Evolutionary conservation across 2,888 invertebrate species (phyloP).

Genomic region (Myathropa florea): DNA sequence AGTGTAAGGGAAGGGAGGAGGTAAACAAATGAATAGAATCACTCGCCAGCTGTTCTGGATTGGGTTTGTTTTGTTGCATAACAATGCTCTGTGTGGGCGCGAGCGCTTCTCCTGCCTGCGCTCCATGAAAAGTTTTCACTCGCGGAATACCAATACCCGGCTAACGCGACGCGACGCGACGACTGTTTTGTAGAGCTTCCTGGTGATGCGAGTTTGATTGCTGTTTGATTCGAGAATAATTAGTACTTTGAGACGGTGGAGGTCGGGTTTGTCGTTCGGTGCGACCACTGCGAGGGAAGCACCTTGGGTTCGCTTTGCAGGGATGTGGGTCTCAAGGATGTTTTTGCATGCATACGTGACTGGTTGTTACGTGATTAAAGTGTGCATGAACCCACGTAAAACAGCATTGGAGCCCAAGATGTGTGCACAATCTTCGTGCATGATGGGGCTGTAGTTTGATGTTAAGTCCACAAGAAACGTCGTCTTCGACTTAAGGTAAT

Average conservation of each 20-base stretch:
- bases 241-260: constrained; percentile 12
- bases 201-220: constrained; percentile 8
- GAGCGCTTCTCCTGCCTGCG: background rate
- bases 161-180: background rate
- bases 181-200: background rate
- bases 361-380: background rate
- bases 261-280: background rate
- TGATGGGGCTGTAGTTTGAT: background rate
- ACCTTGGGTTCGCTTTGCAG: background rate
- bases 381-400: background rate
- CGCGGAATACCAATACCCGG: constrained; percentile 10
- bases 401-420: background rate
- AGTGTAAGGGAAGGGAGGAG: background rate
- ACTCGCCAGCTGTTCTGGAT: constrained; percentile 36
- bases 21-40: constrained; percentile 39
- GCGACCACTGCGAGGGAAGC: background rate
- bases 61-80: constrained; percentile 27
- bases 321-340: background rate
- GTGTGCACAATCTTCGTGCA: background rate
- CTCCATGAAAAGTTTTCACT: background rate
- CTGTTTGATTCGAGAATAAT: constrained; percentile 3
- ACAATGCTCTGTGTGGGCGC: constrained; percentile 1
- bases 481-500: background rate
- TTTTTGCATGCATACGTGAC: background rate
- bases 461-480: background rate